These are phyloP conservation scores for Remorina albescens DNA, from an alignment of 2,797 vertebrate genomes.

Conservation along the genomic window DNA sequence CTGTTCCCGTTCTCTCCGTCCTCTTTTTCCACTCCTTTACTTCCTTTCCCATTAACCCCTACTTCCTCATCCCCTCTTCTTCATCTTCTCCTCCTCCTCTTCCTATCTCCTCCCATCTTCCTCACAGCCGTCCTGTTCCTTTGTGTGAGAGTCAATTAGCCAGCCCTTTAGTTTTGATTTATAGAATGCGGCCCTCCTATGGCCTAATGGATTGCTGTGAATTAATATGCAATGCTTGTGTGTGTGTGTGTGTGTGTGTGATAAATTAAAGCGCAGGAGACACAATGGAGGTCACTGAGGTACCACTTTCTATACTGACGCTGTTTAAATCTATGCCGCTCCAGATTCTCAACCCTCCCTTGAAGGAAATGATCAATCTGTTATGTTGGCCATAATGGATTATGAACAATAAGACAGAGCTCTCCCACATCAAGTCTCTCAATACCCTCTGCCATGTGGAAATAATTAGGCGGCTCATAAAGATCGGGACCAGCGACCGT, in stretches of 20 bases:
- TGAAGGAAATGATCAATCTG: slow-evolving; percentile 49
- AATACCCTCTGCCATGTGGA: slow-evolving; percentile 30
- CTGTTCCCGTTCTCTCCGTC: slow-evolving; percentile 24
- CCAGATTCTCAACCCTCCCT: slow-evolving; percentile 18
- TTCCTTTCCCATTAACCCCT: slow-evolving; percentile 51
- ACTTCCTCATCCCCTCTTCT: slow-evolving; percentile 24
- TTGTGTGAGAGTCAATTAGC: slow-evolving; percentile 74
- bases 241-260: slow-evolving; percentile 20
- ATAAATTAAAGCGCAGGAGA: slow-evolving; percentile 72
- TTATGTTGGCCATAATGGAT: slow-evolving; percentile 52
- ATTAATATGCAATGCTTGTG: slow-evolving; percentile 73
- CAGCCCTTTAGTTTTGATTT: slow-evolving; percentile 78
- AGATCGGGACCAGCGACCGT: slow-evolving; percentile 30
- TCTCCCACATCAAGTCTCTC: slow-evolving; percentile 43
- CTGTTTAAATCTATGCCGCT: slow-evolving; percentile 30
- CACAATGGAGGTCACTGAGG: slow-evolving; percentile 76
- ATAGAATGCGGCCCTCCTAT: slow-evolving; percentile 65
- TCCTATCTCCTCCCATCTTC: slow-evolving; percentile 15
- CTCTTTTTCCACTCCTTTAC: slow-evolving; percentile 31
- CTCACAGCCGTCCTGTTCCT: slow-evolving; percentile 52
- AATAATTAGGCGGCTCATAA: slow-evolving; percentile 56
- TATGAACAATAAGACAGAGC: slow-evolving; percentile 53
- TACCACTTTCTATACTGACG: slow-evolving; percentile 22
- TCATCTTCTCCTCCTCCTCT: neutral
- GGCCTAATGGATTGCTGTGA: slow-evolving; percentile 75